Evolutionary conservation across 2,113 vertebrate genomes (phyloP), one percentile per base, ranked within the genome.

Genomic region (Columbina picui): DNA sequence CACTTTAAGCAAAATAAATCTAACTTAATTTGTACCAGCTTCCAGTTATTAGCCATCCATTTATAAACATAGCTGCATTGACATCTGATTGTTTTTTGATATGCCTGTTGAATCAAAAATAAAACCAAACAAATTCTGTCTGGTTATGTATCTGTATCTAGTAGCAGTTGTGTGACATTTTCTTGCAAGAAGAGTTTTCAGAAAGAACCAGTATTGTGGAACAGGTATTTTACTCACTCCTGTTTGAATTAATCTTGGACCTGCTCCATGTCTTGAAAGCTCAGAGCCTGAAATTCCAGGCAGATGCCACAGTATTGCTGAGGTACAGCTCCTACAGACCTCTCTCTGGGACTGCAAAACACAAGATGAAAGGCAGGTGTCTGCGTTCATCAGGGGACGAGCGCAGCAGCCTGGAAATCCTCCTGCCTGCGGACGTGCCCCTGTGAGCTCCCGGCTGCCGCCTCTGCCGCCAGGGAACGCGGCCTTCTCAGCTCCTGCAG

Each of bases 1-100:
- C 76, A 90, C 89, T 90, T 92, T 68, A 57, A 94, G 86, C 4
- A 30, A 95, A 93, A 88, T 87, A 94, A 90, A 93, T 92, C 79
- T 71, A 76, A 92, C 57, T 90, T 84, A 68, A 93, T 96, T 95
- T 94, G 80, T 61, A 68, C 36, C 57, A 32, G 56, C 73, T 94
- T 32, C 88, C 68, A 78, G 52, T 95, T 90, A 76, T 87, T 88
- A 90, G 23, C 79, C 52, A 60, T 52, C 68, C 52, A 49, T 86
- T 90, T 90, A 70, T 39, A 79, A 89, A 87, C 56, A 67, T 7
- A 86, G 47, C 76, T 77, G 78, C 47, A 55, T 59, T 85, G 89
- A 55, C 52, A 80, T 84, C 85, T 77, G 88, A 90, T 88, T 93
- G 65, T 3, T 63, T 92, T 79, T 67, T 71, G n/a, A 14, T 36